Conservation (phyloP, 2,113 vertebrate species). For the Progne subis region DNA sequence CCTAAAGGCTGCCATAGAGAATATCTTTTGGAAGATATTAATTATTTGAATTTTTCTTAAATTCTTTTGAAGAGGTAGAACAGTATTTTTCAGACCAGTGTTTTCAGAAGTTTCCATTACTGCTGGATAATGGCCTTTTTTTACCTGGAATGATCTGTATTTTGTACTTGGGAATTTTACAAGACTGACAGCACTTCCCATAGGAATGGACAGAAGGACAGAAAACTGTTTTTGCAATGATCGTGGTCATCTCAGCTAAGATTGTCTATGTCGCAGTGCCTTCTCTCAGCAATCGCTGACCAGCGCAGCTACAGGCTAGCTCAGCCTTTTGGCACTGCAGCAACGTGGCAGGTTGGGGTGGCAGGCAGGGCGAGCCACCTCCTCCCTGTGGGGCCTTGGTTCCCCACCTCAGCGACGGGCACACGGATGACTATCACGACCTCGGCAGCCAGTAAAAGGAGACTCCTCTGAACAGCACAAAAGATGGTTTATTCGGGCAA, state of each 20-base stretch:
- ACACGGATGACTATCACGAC: no score
- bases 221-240: not conserved
- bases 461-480: no score
- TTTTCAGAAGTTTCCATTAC: not conserved
- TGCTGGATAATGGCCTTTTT: not conserved
- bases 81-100: not conserved
- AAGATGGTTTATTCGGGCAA: no score
- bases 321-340: no score
- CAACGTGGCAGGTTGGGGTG: no score
- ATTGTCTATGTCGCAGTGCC: no score
- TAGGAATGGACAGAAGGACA: not conserved
- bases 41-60: not conserved
- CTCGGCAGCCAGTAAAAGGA: no score
- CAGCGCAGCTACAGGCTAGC: no score
- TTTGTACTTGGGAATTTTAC: not conserved
- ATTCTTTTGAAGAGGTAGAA: slow-evolving; percentile 11
- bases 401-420: no score
- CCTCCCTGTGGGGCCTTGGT: no score
- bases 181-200: not conserved
- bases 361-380: no score
- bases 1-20: not conserved
- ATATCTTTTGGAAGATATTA: not conserved
- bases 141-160: not conserved
- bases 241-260: not conserved
- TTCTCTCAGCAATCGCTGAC: no score